phyloP scores from a whole-genome alignment of 2,888 invertebrate genomes.

The Drosophila borborema region DNA sequence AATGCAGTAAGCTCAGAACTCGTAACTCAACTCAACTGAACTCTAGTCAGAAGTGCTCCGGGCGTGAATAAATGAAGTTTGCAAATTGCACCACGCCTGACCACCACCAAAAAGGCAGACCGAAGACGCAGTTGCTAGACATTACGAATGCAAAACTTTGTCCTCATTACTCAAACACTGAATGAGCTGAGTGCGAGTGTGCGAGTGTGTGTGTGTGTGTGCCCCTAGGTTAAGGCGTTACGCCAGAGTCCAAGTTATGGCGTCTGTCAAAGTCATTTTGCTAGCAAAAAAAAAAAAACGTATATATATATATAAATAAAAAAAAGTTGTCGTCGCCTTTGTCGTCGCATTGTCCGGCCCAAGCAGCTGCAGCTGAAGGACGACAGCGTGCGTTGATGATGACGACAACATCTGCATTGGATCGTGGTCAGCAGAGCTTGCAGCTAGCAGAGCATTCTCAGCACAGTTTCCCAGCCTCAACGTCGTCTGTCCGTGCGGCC shows the following conservation, averaged over 20 bases:
- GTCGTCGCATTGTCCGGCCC: slow-evolving; percentile 64
- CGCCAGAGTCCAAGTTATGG: slow-evolving; percentile 74
- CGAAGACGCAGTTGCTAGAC: slow-evolving; percentile 51
- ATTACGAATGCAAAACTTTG: slow-evolving; percentile 80
- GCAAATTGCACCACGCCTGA: slow-evolving; percentile 81
- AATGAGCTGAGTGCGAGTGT: slow-evolving; percentile 8
- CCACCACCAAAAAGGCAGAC: slow-evolving; percentile 69
- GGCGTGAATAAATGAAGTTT: slow-evolving; percentile 81
- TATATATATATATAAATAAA: not conserved
- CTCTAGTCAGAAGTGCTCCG: slow-evolving; percentile 66
- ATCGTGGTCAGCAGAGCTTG: slow-evolving; percentile 60
- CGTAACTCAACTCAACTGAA: slow-evolving; percentile 36
- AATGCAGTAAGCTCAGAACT: not conserved
- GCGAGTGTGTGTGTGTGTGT: slow-evolving; percentile 25
- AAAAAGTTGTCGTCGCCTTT: slow-evolving; percentile 65
- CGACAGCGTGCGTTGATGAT: slow-evolving; percentile 67
- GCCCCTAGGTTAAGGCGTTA: slow-evolving; percentile 78
- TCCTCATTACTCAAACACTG: slow-evolving; percentile 74
- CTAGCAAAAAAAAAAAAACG: slow-evolving; percentile 35
- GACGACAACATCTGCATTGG: slow-evolving; percentile 76
- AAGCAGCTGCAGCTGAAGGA: slow-evolving; percentile 67
- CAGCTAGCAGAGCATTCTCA: slow-evolving; percentile 10
- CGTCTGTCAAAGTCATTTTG: slow-evolving; percentile 80
- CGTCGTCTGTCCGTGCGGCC: slow-evolving; percentile 19
- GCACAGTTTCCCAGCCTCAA: slow-evolving; percentile 40